Conservation (phyloP, 2,113 vertebrate genomes). For the Elgaria multicarinata region DNA sequence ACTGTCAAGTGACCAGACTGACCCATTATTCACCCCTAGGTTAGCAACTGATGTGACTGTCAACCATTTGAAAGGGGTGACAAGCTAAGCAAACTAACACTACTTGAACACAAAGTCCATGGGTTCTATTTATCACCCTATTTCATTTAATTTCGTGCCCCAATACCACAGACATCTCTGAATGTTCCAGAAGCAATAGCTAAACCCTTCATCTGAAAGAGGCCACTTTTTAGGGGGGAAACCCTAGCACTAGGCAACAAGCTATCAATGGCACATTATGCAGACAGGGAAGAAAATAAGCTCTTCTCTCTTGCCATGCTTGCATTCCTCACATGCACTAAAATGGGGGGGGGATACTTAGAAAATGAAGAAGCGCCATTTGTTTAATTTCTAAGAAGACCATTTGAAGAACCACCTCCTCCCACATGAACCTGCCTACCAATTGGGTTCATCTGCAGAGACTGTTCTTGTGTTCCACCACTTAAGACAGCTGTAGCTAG, state of each 20-base stretch:
- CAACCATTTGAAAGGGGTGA: neutral
- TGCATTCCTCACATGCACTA: neutral
- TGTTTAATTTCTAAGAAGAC: neutral
- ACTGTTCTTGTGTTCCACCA: neutral
- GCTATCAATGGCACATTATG: neutral
- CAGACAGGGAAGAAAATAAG: neutral
- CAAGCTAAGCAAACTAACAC: neutral
- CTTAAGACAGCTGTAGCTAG: neutral
- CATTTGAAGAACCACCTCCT: neutral
- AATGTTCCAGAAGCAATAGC: neutral
- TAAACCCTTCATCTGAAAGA: neutral
- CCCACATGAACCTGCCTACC: neutral
- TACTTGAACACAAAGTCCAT: neutral
- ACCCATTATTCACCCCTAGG: neutral
- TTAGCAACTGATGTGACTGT: neutral
- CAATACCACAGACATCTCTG: neutral
- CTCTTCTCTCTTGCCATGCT: neutral
- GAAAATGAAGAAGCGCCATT: neutral
- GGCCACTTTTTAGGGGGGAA: neutral
- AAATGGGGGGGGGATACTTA: neutral
- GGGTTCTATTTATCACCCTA: neutral
- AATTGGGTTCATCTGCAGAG: neutral
- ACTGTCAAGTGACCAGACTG: neutral
- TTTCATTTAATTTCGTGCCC: neutral
- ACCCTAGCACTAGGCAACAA: neutral